A percentile compares a stretch with the other conserved stretches of the same genome.
These are phyloP conservation scores for Hypselothyrea guttata DNA, from an alignment of 2,888 invertebrate genomes.

Conservation along the genomic window DNA sequence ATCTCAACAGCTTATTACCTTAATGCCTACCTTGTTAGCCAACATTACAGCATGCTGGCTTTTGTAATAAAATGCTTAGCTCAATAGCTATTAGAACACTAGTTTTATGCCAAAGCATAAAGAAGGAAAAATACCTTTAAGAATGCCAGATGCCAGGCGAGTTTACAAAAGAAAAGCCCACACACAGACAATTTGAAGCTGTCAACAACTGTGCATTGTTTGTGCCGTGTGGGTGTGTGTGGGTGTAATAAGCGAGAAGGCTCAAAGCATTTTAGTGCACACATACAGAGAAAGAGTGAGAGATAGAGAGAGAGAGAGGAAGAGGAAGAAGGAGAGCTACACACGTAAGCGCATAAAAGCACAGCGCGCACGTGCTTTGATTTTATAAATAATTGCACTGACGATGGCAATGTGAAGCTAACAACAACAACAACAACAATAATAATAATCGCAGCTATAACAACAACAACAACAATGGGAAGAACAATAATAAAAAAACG, in stretches of 20 bases:
- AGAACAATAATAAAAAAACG: conserved; percentile 15
- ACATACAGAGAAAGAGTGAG: conserved; percentile 18
- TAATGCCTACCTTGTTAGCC: too few relatives aligned
- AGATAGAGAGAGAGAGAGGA: too few relatives aligned
- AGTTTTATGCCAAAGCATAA: conserved; percentile 22
- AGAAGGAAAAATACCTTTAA: conserved; percentile 5
- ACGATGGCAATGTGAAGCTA: conserved; percentile 43
- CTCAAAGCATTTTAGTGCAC: conserved; percentile 61
- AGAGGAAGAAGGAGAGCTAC: too few relatives aligned
- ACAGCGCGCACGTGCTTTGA: conserved; percentile 72
- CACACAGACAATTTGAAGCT: conserved; percentile 44
- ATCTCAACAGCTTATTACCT: too few relatives aligned
- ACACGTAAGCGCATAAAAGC: conserved; percentile 68
- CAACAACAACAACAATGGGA: conserved; percentile 2
- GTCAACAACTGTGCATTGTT: conserved; percentile 56
- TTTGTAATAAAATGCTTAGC: conserved; percentile 25
- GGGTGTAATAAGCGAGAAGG: conserved; percentile 63
- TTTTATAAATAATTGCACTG: conserved; percentile 73
- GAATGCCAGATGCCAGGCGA: conserved; percentile 2
- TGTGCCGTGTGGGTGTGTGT: conserved; percentile 19
- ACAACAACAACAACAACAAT: conserved; percentile 5
- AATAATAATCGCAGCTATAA: too few relatives aligned
- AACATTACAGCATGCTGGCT: too few relatives aligned
- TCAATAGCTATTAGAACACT: conserved; percentile 21
- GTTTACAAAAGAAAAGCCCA: conserved; percentile 29